These are phyloP conservation scores for Yponomeuta malinellus DNA, from an alignment of 2,888 invertebrate genomes.

Conservation along the genomic window DNA sequence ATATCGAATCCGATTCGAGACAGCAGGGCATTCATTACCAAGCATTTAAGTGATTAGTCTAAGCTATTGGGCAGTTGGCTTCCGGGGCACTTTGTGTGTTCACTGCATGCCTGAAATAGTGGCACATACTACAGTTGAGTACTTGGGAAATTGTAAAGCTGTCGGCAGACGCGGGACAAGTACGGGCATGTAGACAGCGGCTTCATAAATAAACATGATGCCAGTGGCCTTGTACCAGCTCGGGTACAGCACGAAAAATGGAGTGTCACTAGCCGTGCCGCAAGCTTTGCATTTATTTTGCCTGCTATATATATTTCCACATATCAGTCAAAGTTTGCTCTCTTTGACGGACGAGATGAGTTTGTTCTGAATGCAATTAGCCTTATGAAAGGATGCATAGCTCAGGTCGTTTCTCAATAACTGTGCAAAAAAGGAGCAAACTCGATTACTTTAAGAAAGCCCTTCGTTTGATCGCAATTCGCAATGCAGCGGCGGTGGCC, in stretches of 20 bases:
- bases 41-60: neutral
- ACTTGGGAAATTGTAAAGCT: constrained; percentile 1
- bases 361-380: too few species aligned
- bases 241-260: constrained; percentile 1
- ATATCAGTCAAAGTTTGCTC: neutral
- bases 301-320: neutral
- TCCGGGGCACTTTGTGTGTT: neutral
- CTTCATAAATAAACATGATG: constrained; percentile 18
- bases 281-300: neutral
- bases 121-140: constrained; percentile 23
- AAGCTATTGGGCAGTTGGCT: constrained; percentile 1
- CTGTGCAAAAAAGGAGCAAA: constrained; percentile 27
- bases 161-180: neutral
- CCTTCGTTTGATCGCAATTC: constrained; percentile 41
- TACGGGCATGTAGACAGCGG: constrained; percentile 5
- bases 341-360: too few species aligned
- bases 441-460: constrained; percentile 44
- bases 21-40: neutral
- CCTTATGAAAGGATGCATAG: too few species aligned
- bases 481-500: neutral
- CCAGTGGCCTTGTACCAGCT: constrained; percentile 5
- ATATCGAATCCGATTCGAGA: neutral
- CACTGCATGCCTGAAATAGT: neutral
- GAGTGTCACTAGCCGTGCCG: neutral
- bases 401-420: neutral